Percentiles rank a stretch among this genome's conserved stretches.
Evolutionary conservation across 2,797 vertebrate species (phyloP).

Genomic region (Luscinia luscinia): DNA sequence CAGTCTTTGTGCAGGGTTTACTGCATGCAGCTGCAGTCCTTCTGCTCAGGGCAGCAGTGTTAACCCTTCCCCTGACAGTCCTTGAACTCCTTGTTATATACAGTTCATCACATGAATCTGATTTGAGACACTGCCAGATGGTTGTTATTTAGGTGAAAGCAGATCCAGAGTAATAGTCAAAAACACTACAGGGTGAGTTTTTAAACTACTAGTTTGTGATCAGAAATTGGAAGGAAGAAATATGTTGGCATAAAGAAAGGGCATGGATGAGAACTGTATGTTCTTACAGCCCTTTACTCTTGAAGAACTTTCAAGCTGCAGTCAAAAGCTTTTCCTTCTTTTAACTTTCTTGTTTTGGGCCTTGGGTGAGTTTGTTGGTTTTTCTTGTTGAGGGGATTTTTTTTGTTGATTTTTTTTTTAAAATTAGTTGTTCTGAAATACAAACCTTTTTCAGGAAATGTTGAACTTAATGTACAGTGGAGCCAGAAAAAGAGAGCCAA

Average conservation of each 20-base stretch:
- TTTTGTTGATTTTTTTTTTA: not conserved
- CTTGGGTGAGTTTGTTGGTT: not conserved
- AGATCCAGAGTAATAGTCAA: conserved; percentile 22
- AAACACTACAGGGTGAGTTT: conserved; percentile 24
- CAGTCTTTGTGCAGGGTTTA: conserved; percentile 55
- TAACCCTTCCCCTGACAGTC: conserved; percentile 66
- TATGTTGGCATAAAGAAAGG: conserved; percentile 33
- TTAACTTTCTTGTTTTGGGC: not conserved
- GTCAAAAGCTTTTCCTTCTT: not conserved
- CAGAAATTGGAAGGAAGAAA: conserved; percentile 36
- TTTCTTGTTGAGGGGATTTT: not conserved
- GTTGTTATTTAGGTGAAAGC: conserved; percentile 59
- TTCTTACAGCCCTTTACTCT: not conserved
- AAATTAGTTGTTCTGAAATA: conserved; percentile 28
- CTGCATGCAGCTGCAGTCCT: conserved; percentile 29
- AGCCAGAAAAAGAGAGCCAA: conserved; percentile 31
- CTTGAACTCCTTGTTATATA: conserved; percentile 54
- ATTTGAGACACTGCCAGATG: conserved; percentile 55
- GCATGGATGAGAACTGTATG: conserved; percentile 6
- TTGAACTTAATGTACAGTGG: not conserved
- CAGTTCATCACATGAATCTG: conserved; percentile 30
- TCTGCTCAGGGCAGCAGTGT: conserved; percentile 61
- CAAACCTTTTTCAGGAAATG: conserved; percentile 1
- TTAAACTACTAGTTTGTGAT: conserved; percentile 49
- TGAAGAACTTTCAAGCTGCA: not conserved